Base-by-base conservation (phyloP, 2,888 invertebrate genomes). In the Parapristionchus giblindavisi region DNA sequence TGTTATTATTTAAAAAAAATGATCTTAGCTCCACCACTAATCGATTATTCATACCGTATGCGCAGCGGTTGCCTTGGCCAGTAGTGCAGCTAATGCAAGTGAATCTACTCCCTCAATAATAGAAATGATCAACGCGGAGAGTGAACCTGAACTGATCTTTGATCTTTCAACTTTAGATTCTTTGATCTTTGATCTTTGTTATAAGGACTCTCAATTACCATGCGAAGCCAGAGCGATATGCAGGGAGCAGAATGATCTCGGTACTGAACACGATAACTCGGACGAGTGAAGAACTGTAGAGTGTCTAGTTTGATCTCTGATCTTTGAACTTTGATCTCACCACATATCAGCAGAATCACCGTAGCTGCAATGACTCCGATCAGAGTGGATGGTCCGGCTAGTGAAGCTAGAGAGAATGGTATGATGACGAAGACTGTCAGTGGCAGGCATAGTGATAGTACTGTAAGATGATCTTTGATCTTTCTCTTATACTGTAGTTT, bases 391-490 rank as follows among this genome's bases (percentile, higher is more conserved):
- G 73, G 73, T 6, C 73, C 73, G 6, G 73, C 73, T 11, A 73
- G 34, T 3, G 60, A 61, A 48, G 52, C 73, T 14, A 73, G 61
- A 4, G 73, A 73, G 56, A 17, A 73, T 32, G 73, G 73, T 8
- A 73, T 29, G n/a, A 73, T 73, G 73, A 73, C 51, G 61, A 73
- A 73, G 60, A 73, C 61, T 14, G 73, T 61, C 34, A 73, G 34
- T 29, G 73, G 73, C 8, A 73, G 60, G 24, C 73, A 73, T 32
- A 73, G 73, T 8, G 73, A 43, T 32, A 73, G 61, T 1, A 73
- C 73, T 73, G 60, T 1, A 71, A 56, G 21, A 29, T 14, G 2
- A n/a, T 3, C 21, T 34, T 27, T 27, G 21, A 8, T 17, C 1
- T 52, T 8, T 52, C n/a, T 52, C 6, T 24, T 2, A 1, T 52